These are phyloP conservation scores for Temnothorax longispinosus DNA, from an alignment of 1,140 invertebrate genomes.

Conservation along the genomic window DNA sequence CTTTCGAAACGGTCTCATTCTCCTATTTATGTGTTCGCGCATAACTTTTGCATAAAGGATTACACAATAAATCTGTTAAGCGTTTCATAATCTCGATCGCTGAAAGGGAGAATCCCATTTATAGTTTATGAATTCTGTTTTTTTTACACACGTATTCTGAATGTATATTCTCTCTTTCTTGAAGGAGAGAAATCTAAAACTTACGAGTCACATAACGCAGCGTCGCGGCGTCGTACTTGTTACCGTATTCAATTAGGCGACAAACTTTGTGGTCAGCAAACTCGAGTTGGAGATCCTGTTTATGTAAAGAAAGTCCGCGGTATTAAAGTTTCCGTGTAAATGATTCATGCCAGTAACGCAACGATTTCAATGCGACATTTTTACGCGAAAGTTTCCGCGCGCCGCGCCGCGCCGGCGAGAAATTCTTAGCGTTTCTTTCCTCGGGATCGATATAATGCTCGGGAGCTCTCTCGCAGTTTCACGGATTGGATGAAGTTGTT, in stretches of 20 bases:
- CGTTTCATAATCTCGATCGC: neutral
- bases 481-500: constrained; percentile 33
- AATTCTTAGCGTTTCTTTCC: constrained; percentile 29
- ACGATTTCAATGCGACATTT: constrained; percentile 21
- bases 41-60: neutral
- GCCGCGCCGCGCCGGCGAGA: neutral
- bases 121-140: neutral
- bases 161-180: neutral
- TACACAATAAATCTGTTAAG: constrained; percentile 1
- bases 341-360: constrained; percentile 19
- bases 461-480: neutral
- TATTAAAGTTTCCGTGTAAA: constrained; percentile 37
- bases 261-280: neutral
- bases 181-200: neutral
- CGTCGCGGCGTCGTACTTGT: neutral
- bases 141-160: neutral
- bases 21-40: neutral
- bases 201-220: neutral
- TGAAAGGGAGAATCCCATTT: neutral
- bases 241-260: neutral
- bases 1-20: neutral
- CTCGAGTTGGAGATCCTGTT: neutral
- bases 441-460: constrained; percentile 42
- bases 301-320: neutral
- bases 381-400: neutral